Base-by-base conservation (phyloP, 2,797 vertebrate species). In the Poliocrania exsul region DNA sequence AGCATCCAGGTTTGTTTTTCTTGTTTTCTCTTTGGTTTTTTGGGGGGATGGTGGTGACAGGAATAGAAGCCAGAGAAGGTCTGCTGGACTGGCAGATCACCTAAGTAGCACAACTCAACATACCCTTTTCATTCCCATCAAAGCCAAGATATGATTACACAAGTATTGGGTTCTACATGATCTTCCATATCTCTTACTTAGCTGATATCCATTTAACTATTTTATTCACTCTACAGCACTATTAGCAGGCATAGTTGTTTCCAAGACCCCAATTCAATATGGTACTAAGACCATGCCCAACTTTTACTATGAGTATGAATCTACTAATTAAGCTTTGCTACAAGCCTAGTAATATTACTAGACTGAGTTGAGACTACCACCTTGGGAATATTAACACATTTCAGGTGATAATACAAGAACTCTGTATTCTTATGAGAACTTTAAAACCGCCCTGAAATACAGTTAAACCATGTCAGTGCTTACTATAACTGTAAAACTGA, bases 31-130 rank as follows among this genome's bases (percentile, higher is more conserved):
- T 26, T 71, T 51, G 37, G 9, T n/a, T 35, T 50, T 53, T 8
- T 0, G 3, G 4, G 6, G 16, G 23, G 3, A 12, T 16, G 9
- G 4, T 49, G n/a, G 17, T 65, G 29, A 31, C 16, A 61, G 26
- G 26, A 35, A 67, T 10, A 69, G 53, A 64, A 77, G 37, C 25
- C 60, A 81, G 53, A 74, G 15, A 13, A 77, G 16, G 9, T 70
- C 47, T 77, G 5, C 28, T 69, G 42, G 33, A 71, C 61, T 29
- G 57, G 46, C n/a, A 86, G 37, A 29, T 47, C 33, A 64, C 44
- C 14, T 33, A 24, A 78, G 44, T 46, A 66, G 37, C 37, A 70
- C 6, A 79, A 50, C 15, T 47, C 38, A 64, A 84, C 92, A 89
- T 47, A 69, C 5, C 38, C 8, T 91, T 58, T 78, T 57, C 7